These are phyloP conservation scores for Chaenodraco wilsoni DNA, from an alignment of 2,797 vertebrate species.

Conservation along the genomic window DNA sequence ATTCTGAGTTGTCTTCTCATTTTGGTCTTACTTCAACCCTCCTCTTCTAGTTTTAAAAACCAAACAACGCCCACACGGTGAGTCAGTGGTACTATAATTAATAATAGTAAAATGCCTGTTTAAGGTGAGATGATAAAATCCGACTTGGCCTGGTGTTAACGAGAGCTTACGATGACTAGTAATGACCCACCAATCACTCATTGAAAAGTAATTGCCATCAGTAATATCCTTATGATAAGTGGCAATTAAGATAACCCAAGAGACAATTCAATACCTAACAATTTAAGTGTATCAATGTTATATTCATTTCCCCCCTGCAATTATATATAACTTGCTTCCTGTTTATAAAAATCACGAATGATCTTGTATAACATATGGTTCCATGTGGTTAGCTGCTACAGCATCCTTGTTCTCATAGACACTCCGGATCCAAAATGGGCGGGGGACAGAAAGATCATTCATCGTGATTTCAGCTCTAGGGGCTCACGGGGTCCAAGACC, in stretches of 20 bases:
- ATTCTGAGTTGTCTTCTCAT: not conserved
- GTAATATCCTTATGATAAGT: not conserved
- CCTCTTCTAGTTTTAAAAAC: not conserved
- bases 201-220: not conserved
- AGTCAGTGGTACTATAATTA: not conserved
- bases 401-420: conserved; percentile 26
- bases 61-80: not conserved
- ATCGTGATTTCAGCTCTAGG: conserved; percentile 36
- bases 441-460: conserved; percentile 37
- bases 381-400: not conserved
- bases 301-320: not conserved
- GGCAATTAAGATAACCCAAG: not conserved
- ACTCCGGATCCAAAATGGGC: conserved; percentile 28
- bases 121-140: not conserved
- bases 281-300: not conserved
- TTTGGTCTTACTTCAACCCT: not conserved
- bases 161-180: too few species aligned
- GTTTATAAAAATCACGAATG: conserved; percentile 4
- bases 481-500: conserved; percentile 20
- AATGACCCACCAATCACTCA: too few species aligned
- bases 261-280: too few species aligned
- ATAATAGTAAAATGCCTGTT: not conserved
- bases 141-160: not conserved
- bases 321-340: not conserved
- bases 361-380: conserved; percentile 5